Conservation (phyloP, 92 coral and sea anemone genomes). For the Epizoanthus stellaris region DNA sequence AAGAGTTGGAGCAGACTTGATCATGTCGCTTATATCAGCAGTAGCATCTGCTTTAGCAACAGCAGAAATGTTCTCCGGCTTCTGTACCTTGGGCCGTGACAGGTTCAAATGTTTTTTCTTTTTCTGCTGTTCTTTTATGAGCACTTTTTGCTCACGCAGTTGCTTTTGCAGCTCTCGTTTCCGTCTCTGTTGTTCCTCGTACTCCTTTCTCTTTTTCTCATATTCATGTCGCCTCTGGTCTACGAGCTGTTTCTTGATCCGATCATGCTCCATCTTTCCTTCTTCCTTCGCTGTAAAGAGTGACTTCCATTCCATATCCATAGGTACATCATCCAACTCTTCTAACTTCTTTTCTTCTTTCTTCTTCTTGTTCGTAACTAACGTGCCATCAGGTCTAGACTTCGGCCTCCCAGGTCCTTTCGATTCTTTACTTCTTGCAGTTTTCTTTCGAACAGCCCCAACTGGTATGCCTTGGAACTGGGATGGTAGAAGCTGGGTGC, state of each 20-base stretch:
- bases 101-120: slow-evolving; percentile 61
- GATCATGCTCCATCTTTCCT: slow-evolving; percentile 65
- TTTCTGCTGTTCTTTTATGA: slow-evolving; percentile 85
- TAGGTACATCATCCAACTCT: not conserved
- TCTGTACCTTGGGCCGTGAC: slow-evolving; percentile 53
- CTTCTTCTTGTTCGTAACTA: slow-evolving; percentile 15
- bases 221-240: slow-evolving; percentile 85
- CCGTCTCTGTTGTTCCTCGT: slow-evolving; percentile 90
- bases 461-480: slow-evolving; percentile 41
- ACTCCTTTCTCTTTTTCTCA: slow-evolving; percentile 88
- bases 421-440: slow-evolving; percentile 6
- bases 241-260: slow-evolving; percentile 59
- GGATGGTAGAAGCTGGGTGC: slow-evolving; percentile 32
- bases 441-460: slow-evolving; percentile 37
- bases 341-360: slow-evolving; percentile 30
- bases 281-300: slow-evolving; percentile 1
- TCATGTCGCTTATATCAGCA: slow-evolving; percentile 39
- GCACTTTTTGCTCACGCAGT: slow-evolving; percentile 86
- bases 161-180: slow-evolving; percentile 88
- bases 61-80: slow-evolving; percentile 53
- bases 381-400: slow-evolving; percentile 10
- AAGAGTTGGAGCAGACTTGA: slow-evolving; percentile 71
- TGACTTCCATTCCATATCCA: slow-evolving; percentile 36
- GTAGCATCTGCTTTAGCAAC: slow-evolving; percentile 51
- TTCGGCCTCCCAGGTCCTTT: slow-evolving; percentile 40